Evolutionary conservation across 2,797 vertebrate genomes (phyloP).

Genomic region (Thalassophryne amazonica): DNA sequence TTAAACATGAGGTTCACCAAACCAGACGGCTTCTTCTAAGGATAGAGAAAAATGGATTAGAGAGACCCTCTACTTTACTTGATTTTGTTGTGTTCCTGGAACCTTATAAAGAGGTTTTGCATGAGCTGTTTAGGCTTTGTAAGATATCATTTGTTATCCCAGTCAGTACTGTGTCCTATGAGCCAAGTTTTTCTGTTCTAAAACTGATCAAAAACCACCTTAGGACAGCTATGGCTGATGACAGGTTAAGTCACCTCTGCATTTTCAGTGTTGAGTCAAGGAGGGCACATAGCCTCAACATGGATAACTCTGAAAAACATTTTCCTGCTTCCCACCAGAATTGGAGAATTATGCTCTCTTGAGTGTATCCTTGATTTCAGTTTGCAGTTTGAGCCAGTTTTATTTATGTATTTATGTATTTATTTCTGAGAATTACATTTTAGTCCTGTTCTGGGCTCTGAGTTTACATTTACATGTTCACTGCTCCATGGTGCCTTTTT

Average conservation of each 20-base stretch:
- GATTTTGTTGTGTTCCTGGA: not conserved
- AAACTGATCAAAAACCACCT: not conserved
- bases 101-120: conserved; percentile 2
- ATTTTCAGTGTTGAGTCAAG: not conserved
- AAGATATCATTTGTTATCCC: not conserved
- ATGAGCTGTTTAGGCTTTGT: conserved; percentile 2
- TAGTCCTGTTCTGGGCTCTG: too few species aligned
- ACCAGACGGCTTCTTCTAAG: not conserved
- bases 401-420: too few species aligned
- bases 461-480: too few species aligned
- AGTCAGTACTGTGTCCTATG: not conserved
- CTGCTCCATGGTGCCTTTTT: too few species aligned
- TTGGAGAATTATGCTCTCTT: not conserved
- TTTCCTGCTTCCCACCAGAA: not conserved
- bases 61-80: not conserved
- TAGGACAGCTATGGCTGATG: not conserved
- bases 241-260: not conserved
- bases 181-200: not conserved
- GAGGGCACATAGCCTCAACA: not conserved
- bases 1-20: not conserved
- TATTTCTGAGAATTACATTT: too few species aligned
- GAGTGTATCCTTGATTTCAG: too few species aligned
- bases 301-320: not conserved
- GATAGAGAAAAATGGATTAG: not conserved
- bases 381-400: too few species aligned